Conservation (phyloP, 2,113 vertebrate genomes). For the Vanacampus margaritifer region DNA sequence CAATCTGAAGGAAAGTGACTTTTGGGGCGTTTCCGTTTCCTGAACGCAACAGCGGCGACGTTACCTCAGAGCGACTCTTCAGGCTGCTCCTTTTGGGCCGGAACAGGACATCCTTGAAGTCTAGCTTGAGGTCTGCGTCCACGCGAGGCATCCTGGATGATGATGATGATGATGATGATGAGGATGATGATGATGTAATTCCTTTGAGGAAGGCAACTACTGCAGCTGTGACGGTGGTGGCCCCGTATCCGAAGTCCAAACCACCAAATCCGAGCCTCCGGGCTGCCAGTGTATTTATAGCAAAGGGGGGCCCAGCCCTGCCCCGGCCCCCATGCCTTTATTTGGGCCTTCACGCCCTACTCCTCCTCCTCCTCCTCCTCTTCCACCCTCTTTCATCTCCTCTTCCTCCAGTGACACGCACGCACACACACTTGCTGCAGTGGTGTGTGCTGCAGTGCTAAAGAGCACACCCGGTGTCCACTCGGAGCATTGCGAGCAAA, state of each 20-base stretch:
- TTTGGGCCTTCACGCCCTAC: slow-evolving; percentile 74
- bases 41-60: slow-evolving; percentile 18
- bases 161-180: slow-evolving; percentile 20
- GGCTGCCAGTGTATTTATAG: slow-evolving; percentile 80
- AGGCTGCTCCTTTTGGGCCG: slow-evolving; percentile 97
- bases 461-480: slow-evolving; percentile 67
- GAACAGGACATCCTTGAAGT: slow-evolving; percentile 97
- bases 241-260: slow-evolving; percentile 46
- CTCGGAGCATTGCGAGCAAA: slow-evolving; percentile 48
- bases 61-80: slow-evolving; percentile 92
- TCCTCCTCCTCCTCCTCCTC: slow-evolving; percentile 21
- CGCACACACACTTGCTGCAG: slow-evolving; percentile 57
- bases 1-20: not conserved
- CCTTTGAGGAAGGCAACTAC: slow-evolving; percentile 52
- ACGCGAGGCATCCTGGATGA: slow-evolving; percentile 85
- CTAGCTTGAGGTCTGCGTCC: slow-evolving; percentile 93
- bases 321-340: slow-evolving; percentile 78
- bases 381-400: slow-evolving; percentile 2
- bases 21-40: slow-evolving; percentile 1
- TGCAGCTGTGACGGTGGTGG: slow-evolving; percentile 28
- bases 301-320: slow-evolving; percentile 48
- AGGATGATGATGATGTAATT: slow-evolving; percentile 47
- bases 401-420: slow-evolving; percentile 32
- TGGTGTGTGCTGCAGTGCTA: slow-evolving; percentile 60
- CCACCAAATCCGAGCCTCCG: slow-evolving; percentile 77